Conservation (phyloP, 2,888 invertebrate genomes). For the Teleogryllus oceanicus region DNA sequence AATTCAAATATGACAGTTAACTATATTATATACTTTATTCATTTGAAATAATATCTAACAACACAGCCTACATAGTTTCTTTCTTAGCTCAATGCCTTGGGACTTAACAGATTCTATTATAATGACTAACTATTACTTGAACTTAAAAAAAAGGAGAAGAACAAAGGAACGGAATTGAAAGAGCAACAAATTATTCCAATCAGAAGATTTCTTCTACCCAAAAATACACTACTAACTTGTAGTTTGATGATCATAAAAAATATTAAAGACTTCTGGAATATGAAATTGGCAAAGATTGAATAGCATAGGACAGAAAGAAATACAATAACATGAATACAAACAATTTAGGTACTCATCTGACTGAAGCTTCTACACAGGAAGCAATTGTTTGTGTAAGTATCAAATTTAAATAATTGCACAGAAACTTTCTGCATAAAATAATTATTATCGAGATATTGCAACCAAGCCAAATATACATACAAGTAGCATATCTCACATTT, state of each 20-base stretch:
- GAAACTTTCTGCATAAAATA: neutral
- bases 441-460: neutral
- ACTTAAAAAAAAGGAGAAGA: too few species aligned
- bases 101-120: neutral
- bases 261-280: too few species aligned
- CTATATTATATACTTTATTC: conserved; percentile 6
- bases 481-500: neutral
- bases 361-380: neutral
- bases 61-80: conserved; percentile 11
- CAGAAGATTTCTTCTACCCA: neutral
- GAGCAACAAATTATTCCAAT: too few species aligned
- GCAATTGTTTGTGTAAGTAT: neutral
- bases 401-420: neutral
- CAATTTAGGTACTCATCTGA: neutral
- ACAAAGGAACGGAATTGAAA: too few species aligned
- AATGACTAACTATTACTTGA: neutral
- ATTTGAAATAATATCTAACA: conserved; percentile 4
- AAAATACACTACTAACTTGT: neutral
- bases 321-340: neutral
- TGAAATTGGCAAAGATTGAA: too few species aligned
- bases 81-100: neutral
- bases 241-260: neutral
- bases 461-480: neutral
- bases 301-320: too few species aligned
- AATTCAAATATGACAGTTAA: neutral